These are phyloP conservation scores for Babyrousa celebensis DNA, from an alignment of 2,797 vertebrate genomes.

Conservation along the genomic window DNA sequence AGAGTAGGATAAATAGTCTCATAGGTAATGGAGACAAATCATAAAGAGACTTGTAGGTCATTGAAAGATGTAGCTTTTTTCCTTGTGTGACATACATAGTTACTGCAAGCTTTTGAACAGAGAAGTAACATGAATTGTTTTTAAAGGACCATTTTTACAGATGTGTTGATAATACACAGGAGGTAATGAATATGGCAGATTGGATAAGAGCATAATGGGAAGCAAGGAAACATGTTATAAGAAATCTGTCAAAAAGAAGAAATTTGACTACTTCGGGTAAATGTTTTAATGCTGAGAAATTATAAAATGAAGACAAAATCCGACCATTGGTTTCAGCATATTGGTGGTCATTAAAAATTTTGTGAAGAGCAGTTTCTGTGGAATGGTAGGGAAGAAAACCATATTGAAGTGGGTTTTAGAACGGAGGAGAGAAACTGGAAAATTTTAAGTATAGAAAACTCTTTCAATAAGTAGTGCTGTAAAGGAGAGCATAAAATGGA, in stretches of 20 bases:
- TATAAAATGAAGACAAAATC: neutral
- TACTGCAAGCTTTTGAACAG: neutral
- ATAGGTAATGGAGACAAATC: neutral
- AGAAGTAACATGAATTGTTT: neutral
- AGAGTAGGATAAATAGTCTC: neutral
- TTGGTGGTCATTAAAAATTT: neutral
- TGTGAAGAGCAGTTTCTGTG: neutral
- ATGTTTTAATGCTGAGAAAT: neutral
- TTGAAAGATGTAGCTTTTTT: neutral
- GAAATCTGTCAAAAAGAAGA: neutral
- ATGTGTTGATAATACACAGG: neutral
- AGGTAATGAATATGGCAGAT: neutral
- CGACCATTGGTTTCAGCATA: neutral
- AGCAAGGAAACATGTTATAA: neutral
- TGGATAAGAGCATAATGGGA: neutral
- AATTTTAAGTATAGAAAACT: neutral
- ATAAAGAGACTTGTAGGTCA: neutral
- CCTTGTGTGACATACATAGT: neutral
- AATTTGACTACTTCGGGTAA: neutral
- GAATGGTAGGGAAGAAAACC: neutral
- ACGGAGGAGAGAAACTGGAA: neutral
- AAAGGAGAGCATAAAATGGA: neutral
- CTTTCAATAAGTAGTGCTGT: neutral
- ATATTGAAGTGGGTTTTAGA: neutral
- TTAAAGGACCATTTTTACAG: neutral